Evolutionary conservation across 2,888 invertebrate genomes (phyloP), one percentile per base, ranked within the genome.

Genomic region (Dicyrtoma fusca): DNA sequence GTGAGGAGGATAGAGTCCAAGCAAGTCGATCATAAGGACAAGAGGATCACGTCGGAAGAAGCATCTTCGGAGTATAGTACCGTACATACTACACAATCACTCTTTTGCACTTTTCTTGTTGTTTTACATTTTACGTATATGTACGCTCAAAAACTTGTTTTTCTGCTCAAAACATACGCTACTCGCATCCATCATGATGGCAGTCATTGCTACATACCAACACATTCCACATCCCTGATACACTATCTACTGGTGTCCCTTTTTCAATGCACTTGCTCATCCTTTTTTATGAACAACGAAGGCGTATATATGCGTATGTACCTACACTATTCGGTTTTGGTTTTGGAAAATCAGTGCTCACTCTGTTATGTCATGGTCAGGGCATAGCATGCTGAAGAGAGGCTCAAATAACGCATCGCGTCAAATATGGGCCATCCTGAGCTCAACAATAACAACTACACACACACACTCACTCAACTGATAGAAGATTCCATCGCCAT

Each of bases 21-120:
- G 34, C 34, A 34, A 34, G 34, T 34, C 34, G 34, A 64, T 71
- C 71, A 71, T 64, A 71, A 71, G 71, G 71, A 71, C 71, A 71
- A 63, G 34, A 19, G 17, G 26, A n/a, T 26, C 51, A 51, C 61
- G 51, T 25, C 14, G 8, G 62, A 34, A 8, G 62, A 19, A 59
- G 45, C 11, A 19, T 11, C 23, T 19, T 21, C 11, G 25, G n/a
- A 13, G 65, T 11, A 51, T 2, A 14, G 21, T 34, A 3, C 34
- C 34, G 34, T 34, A 34, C 34, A 34, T 34, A n/a, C n/a, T n/a
- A 34, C 34, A 34, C 59, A 25, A 25, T 34, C 34, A 14, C 59
- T 34, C 34, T 34, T 59, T 23, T 59, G 6, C 34, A 25, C 19
- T 19, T 11, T 55, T 11, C 4, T 57, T 13, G 14, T 14, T 17